Conservation (phyloP, 2,797 vertebrate genomes). For the Microhierax caerulescens region DNA sequence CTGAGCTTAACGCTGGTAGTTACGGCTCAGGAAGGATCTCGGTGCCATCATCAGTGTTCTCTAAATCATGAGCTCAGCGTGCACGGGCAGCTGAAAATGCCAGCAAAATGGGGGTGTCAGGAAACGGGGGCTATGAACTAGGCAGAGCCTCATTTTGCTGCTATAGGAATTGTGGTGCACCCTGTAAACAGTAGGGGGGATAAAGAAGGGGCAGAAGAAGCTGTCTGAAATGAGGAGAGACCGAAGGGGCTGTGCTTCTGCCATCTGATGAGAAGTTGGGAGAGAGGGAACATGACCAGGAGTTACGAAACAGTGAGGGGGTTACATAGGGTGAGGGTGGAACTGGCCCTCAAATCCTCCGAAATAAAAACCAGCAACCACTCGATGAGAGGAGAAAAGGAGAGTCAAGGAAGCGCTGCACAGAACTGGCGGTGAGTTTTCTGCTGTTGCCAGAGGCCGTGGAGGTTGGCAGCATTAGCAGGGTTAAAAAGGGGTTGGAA, state of each 20-base stretch:
- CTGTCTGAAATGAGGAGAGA: not conserved
- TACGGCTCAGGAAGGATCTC: not conserved
- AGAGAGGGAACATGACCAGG: not conserved
- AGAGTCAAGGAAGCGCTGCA: fast-evolving
- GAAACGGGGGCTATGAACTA: not conserved
- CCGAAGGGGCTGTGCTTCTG: not conserved
- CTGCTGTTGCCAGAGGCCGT: fast-evolving
- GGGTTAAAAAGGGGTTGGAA: not conserved
- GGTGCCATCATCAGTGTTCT: fast-evolving
- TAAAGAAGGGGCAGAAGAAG: not conserved
- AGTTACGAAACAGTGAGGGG: not conserved
- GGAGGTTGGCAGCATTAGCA: not conserved
- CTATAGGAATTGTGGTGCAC: fast-evolving
- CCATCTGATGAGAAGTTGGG: not conserved
- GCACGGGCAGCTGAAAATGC: not conserved
- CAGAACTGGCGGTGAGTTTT: not conserved
- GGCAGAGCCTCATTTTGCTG: not conserved
- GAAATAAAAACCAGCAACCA: not conserved
- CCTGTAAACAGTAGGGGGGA: fast-evolving
- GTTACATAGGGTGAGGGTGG: not conserved
- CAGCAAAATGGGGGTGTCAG: not conserved
- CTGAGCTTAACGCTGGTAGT: not conserved
- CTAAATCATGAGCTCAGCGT: not conserved
- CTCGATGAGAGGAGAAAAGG: not conserved
- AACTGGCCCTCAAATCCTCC: not conserved